Evolutionary conservation across 2,888 invertebrate species (phyloP), one percentile per base, ranked within the genome.

Genomic region (Platerodrilus igneus): DNA sequence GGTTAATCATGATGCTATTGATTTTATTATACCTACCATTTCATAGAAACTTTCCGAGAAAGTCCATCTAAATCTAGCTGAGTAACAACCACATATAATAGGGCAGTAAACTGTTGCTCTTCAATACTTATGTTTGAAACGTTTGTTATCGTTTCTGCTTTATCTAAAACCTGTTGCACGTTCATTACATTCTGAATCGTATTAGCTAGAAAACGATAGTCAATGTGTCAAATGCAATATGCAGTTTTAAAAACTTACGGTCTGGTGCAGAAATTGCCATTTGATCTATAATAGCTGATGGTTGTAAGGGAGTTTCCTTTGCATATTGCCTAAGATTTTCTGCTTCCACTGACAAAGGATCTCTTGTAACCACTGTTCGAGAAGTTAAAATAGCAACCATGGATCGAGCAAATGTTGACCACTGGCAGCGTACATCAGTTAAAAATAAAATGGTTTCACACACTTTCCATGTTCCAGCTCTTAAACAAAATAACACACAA

Each of bases 51-150:
- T 16, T 68, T 50, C 10, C 53, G 51, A 6, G 50, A 47, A 2
- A 70, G 62, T 1, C 80, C 79, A 47, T 86, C 86, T 32, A 87
- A 67, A 62, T 87, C 82, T n/a, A 86, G 71, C 29, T 80, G 75
- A 2, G 81, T 80, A 6, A 88, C 69, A 32, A 78, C 63, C 1
- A 78, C 84, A 55, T 77, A 80, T 4, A 88, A 62, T 3, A 83
- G 68, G 2, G 79, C 81, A n/a, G 83, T 80, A 60, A 87, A 83
- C 19, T 81, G 78, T 9, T 75, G 70, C 39, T 66, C 67, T 33
- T 63, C 60, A 50, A 60, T 28, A 62, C 64, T 36, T 60, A 63
- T 52, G 59, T 70, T 40, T 56, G 70, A 49, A 66, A 53, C 40
- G 67, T 71, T 34, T 62, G 62, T 30, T 58, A 54, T 57, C 11